Evolutionary conservation across 2,888 invertebrate species (phyloP), one percentile per base, ranked within the genome.

Genomic region (Rhagonycha lutea): DNA sequence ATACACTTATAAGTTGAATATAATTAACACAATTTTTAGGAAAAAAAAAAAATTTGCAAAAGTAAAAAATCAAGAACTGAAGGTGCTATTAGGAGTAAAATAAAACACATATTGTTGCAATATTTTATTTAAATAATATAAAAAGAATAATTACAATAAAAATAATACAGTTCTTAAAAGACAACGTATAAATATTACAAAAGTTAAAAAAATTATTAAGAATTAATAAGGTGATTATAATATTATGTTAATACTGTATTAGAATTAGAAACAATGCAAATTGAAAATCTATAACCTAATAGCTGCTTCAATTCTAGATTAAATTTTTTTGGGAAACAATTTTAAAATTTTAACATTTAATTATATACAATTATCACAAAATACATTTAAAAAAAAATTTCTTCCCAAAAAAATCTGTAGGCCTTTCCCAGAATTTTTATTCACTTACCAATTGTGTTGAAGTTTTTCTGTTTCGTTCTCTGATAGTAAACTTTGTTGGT

Each of bases 401-500:
- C 24, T 24, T 65, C 63, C 63, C 63, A 24, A 24, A 65, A 65
- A 65, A 24, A 65, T 23, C 24, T 65, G 24, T 65, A 26, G 24
- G 24, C 24, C 23, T 65, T 26, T n/a, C 26, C 63, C 63, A 65
- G 26, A 65, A 63, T 18, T 61, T 47, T 28, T 12, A 63, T 72
- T 84, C 80, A 86, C 84, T 86, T 84, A 83, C 86, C 85, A 77
- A 83, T 83, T 63, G 82, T 78, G 75, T 81, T 81, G 67, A 82
- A 80, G 79, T 82, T 83, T 79, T 83, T 84, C 76, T 79, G 83
- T 83, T 81, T 87, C 86, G 80, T 83, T 86, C 79, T 88, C 91
- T 86, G 81, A 83, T 88, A 79, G 87, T 92, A 87, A 82, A 93
- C 93, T 80, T 91, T 89, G 83, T 92, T 92, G 75, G 93, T 91